Conservation (phyloP, 2,797 vertebrate species). For the Octomys mimax region DNA sequence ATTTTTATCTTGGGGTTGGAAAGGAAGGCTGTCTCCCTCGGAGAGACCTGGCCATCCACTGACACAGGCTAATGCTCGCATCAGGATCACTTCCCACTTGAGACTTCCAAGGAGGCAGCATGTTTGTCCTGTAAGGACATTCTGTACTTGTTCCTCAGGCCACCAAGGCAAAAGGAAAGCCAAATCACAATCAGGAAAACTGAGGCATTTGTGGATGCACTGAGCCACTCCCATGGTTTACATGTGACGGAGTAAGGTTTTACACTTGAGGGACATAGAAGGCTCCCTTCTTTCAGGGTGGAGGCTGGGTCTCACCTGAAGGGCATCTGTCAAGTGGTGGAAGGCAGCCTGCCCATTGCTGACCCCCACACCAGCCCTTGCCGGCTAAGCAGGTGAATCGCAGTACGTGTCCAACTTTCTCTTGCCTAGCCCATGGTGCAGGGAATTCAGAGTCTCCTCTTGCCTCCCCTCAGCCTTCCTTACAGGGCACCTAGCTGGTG, state of each 20-base stretch:
- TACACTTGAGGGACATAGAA: background rate
- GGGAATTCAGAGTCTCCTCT: background rate
- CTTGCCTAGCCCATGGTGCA: background rate
- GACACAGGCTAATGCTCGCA: background rate
- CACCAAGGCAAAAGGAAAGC: background rate
- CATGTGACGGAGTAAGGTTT: background rate
- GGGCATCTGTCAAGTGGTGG: background rate
- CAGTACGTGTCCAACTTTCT: background rate
- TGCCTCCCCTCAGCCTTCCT: background rate
- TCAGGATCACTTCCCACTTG: background rate
- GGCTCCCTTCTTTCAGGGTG: background rate
- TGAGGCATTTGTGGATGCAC: background rate
- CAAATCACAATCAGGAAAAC: background rate
- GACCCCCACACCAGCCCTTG: background rate
- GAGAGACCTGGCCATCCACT: background rate
- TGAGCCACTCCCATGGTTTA: background rate
- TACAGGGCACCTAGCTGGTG: background rate
- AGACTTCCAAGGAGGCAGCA: background rate
- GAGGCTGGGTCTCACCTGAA: background rate
- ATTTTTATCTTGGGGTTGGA: conserved; percentile 73
- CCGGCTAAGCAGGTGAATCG: background rate
- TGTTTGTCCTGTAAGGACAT: background rate
- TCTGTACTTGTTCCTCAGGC: background rate
- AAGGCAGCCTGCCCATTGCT: background rate
- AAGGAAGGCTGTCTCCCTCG: background rate